Conservation (phyloP, 1,140 invertebrate species). For the Drosophila prosaltans region DNA sequence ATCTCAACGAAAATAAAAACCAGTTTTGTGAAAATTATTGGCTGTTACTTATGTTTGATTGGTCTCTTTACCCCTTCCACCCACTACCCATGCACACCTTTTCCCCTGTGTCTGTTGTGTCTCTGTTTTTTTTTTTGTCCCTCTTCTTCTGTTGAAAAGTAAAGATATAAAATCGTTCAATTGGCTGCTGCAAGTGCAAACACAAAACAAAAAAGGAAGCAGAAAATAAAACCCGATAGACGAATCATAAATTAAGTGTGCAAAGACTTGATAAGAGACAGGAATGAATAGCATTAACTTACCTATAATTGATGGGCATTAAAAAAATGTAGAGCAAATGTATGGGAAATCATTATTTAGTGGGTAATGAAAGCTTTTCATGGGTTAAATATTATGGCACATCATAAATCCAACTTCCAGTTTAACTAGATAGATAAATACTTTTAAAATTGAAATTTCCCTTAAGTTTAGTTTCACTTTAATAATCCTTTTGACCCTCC, state of each 20-base stretch:
- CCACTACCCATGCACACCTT: neutral
- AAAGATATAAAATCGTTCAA: constrained; percentile 17
- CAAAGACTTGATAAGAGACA: constrained; percentile 5
- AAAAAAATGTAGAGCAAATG: neutral
- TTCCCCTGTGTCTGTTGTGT: neutral
- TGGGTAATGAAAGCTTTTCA: no score
- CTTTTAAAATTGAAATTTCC: no score
- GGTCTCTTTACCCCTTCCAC: constrained; percentile 10
- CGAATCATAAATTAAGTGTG: constrained; percentile 14
- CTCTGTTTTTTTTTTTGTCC: constrained; percentile 11
- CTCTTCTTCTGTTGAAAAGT: constrained; percentile 14
- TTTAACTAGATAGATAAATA: no score
- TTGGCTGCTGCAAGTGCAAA: constrained; percentile 15
- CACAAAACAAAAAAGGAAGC: neutral
- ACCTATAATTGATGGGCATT: constrained; percentile 8
- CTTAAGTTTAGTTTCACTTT: no score
- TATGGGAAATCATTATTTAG: neutral
- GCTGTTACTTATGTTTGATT: constrained; percentile 37
- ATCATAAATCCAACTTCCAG: no score
- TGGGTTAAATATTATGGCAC: no score
- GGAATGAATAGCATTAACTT: constrained; percentile 2
- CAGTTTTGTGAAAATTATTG: constrained; percentile 78
- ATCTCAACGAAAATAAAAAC: constrained; percentile 41
- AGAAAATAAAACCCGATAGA: constrained; percentile 10
- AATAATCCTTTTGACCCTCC: neutral